phyloP scores from a whole-genome alignment of 2,113 vertebrate genomes.

The Hypocryptadius cinnamomeus region DNA sequence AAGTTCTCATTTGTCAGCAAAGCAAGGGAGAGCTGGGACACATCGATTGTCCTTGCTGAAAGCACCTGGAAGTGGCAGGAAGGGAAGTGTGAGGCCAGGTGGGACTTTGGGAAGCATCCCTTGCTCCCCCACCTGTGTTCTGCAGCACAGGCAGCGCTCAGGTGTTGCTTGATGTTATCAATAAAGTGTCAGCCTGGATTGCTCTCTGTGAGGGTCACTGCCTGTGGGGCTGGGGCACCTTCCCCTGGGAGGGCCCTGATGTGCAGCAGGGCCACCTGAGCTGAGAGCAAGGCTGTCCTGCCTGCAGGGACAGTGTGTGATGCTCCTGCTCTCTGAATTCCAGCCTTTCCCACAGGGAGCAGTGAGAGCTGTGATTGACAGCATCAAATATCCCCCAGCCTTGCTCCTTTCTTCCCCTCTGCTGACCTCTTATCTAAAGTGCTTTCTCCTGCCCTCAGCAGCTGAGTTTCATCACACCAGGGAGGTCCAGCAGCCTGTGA shows the following conservation, averaged over 20 bases:
- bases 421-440: conserved; percentile 32
- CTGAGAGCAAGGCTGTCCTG: not conserved
- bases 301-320: not conserved
- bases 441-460: conserved; percentile 68
- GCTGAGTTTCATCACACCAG: conserved; percentile 55
- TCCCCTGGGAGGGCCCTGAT: not conserved
- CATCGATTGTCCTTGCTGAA: conserved; percentile 68
- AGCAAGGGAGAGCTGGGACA: not conserved
- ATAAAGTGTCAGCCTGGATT: conserved; percentile 68
- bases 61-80: conserved; percentile 59
- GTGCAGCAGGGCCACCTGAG: not conserved
- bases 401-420: not conserved
- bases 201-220: conserved; percentile 19
- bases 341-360: not conserved
- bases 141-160: conserved; percentile 5
- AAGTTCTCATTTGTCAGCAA: not conserved
- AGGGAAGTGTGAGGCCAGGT: conserved; percentile 2
- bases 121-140: not conserved
- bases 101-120: not conserved
- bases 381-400: not conserved
- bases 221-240: not conserved
- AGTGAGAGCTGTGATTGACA: not conserved
- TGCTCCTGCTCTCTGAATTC: not conserved
- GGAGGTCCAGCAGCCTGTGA: not conserved
- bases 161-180: conserved; percentile 77